These are phyloP conservation scores for Astatotilapia flaviijosephi DNA, from an alignment of 2,113 vertebrate genomes.

Conservation along the genomic window DNA sequence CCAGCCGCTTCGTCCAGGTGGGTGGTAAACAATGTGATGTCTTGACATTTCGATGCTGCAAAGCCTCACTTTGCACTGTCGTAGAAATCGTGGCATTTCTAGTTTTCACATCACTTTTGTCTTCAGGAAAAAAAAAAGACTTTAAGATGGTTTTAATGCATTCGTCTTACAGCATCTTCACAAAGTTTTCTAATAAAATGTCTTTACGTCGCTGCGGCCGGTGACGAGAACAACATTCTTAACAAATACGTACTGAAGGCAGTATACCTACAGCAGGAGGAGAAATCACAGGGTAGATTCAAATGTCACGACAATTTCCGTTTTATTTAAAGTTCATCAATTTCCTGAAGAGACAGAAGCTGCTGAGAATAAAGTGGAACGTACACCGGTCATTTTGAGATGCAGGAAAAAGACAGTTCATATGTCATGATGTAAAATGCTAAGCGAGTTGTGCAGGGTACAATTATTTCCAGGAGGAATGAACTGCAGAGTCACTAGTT, in stretches of 20 bases:
- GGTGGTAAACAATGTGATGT: background rate
- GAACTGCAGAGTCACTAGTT: background rate
- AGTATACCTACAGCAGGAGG: background rate
- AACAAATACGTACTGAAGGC: background rate
- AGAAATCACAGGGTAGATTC: background rate
- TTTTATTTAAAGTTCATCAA: background rate
- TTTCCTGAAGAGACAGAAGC: background rate
- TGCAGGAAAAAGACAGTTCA: background rate
- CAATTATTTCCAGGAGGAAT: background rate
- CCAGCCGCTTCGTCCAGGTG: constrained; percentile 43
- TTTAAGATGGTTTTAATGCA: background rate
- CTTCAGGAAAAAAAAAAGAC: background rate
- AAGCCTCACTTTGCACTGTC: background rate
- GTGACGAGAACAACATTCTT: background rate
- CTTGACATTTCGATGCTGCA: constrained; percentile 3
- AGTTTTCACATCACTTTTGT: background rate
- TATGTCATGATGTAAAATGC: background rate
- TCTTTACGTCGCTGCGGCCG: background rate
- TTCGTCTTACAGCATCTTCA: background rate
- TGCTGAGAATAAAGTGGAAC: background rate
- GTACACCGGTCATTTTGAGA: background rate
- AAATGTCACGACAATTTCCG: background rate
- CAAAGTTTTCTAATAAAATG: background rate
- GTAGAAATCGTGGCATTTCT: background rate
- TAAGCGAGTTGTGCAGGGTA: background rate